Evolutionary conservation across 2,797 vertebrate species (phyloP).

Genomic region (Phataginus tricuspis): DNA sequence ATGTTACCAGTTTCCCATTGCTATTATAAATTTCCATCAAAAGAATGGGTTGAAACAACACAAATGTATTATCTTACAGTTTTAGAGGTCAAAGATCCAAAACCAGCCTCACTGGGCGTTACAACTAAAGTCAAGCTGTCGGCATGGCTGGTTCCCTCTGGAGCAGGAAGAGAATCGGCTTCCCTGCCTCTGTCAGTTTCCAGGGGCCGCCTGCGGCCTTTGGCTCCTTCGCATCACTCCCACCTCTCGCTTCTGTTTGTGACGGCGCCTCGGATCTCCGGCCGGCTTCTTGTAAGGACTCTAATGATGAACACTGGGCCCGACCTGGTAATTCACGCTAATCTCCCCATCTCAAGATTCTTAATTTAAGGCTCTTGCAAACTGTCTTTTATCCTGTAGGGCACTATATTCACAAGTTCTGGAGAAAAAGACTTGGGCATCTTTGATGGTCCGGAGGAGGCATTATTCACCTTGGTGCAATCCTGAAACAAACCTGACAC

Average conservation of each 20-base stretch:
- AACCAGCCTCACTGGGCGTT: neutral
- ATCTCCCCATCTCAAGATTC: neutral
- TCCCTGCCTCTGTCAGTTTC: neutral
- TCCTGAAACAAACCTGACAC: conserved; percentile 9
- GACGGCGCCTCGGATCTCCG: neutral
- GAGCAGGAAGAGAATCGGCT: neutral
- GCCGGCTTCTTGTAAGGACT: neutral
- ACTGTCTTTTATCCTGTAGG: neutral
- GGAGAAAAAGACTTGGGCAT: neutral
- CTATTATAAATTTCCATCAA: neutral
- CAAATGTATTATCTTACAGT: neutral
- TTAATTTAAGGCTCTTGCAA: neutral
- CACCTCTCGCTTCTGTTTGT: neutral
- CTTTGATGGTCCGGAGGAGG: neutral
- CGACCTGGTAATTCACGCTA: neutral
- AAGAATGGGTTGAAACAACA: neutral
- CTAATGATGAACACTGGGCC: neutral
- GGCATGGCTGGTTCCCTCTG: neutral
- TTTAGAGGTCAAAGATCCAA: neutral
- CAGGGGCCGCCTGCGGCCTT: neutral
- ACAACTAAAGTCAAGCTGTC: neutral
- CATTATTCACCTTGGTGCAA: neutral
- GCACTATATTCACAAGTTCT: neutral
- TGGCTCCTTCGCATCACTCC: neutral
- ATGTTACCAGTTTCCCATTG: neutral